Conservation (phyloP, 2,888 invertebrate species). For the Imbricaverruca yamaguchii region DNA sequence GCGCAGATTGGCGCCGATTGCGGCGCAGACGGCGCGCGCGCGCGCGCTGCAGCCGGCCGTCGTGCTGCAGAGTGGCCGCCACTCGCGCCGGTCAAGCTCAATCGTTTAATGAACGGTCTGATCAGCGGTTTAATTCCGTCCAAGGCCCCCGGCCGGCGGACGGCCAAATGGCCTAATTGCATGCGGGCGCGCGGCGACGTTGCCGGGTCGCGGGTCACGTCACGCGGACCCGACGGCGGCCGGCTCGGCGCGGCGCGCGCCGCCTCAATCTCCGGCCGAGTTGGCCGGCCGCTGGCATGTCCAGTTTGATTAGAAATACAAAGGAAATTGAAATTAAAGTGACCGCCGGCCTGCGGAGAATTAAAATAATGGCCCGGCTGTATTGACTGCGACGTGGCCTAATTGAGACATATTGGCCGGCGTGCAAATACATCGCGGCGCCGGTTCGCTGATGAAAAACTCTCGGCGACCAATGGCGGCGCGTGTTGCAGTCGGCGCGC, state of each 20-base stretch:
- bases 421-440: conserved; percentile 3
- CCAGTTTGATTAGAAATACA: conserved; percentile 21
- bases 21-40: not conserved
- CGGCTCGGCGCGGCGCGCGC: not conserved
- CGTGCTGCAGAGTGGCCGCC: too few species aligned
- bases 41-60: not conserved
- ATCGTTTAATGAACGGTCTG: conserved; percentile 19
- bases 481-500: not conserved
- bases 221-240: not conserved
- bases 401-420: conserved; percentile 19
- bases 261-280: not conserved
- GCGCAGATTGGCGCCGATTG: not conserved
- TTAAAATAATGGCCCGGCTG: conserved; percentile 17
- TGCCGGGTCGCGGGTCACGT: not conserved
- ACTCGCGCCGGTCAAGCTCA: not conserved
- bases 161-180: conserved; percentile 13
- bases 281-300: not conserved
- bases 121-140: conserved; percentile 3
- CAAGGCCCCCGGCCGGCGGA: not conserved
- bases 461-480: not conserved
- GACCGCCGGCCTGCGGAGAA: conserved; percentile 17
- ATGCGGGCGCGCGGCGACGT: not conserved
- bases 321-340: conserved; percentile 21
- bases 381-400: conserved; percentile 17
- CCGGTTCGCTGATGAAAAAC: not conserved